Percentiles rank a stretch among this genome's conserved stretches.
These are phyloP conservation scores for Pseudococcus longispinus DNA, from an alignment of 2,888 invertebrate species.

Conservation along the genomic window DNA sequence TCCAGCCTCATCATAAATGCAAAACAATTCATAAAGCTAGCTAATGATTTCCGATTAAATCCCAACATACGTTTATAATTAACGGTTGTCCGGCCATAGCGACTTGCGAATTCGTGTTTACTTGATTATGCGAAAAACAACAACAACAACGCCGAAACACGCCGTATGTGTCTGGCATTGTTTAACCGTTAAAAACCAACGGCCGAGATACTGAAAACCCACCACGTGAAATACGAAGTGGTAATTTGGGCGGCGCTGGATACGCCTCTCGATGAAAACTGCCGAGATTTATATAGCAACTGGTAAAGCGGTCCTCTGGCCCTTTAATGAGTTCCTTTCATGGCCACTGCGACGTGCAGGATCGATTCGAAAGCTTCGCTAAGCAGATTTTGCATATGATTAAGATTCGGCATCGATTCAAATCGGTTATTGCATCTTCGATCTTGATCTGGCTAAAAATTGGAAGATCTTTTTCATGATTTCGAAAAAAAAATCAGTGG, in stretches of 20 bases:
- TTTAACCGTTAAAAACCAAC: constrained; percentile 2
- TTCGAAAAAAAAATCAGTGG: background rate
- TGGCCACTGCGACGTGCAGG: background rate
- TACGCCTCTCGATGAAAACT: constrained; percentile 41
- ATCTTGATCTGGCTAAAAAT: background rate
- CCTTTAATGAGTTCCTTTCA: constrained; percentile 35
- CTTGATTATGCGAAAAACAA: constrained; percentile 22
- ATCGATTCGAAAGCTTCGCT: background rate
- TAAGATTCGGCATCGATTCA: background rate
- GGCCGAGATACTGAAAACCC: background rate
- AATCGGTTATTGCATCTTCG: background rate
- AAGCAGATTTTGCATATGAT: background rate
- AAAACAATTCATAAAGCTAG: constrained; percentile 25
- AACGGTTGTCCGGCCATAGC: constrained; percentile 17
- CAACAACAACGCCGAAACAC: constrained; percentile 5
- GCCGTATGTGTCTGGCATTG: constrained; percentile 25
- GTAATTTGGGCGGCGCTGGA: constrained; percentile 21
- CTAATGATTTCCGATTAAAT: constrained; percentile 35
- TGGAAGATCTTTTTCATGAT: background rate
- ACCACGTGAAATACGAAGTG: constrained; percentile 37
- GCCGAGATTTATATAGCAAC: constrained; percentile 14
- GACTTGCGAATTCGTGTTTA: constrained; percentile 32
- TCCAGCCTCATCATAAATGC: constrained; percentile 18
- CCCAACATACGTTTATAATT: constrained; percentile 10
- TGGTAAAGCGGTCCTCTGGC: constrained; percentile 9